A percentile compares a stretch with the other conserved stretches of the same genome.
Evolutionary conservation across 1,140 invertebrate genomes (phyloP).

Genomic region (Drosophila varians): DNA sequence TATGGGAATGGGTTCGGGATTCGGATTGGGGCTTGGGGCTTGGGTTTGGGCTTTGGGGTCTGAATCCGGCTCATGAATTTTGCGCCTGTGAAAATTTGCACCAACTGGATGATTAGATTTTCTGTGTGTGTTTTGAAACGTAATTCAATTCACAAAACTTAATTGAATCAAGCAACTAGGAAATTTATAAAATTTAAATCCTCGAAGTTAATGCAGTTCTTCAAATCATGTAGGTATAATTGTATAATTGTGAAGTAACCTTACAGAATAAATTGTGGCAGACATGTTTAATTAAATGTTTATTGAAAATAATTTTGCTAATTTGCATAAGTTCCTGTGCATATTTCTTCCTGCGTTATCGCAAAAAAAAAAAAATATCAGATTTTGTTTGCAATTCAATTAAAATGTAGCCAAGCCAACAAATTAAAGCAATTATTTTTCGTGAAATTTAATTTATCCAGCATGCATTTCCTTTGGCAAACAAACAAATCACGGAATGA

Average conservation of each 20-base stretch:
- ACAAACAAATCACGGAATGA: neutral
- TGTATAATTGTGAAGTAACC: neutral
- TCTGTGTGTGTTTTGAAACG: constrained; percentile 29
- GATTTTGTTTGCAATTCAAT: constrained; percentile 5
- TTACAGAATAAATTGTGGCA: constrained; percentile 3
- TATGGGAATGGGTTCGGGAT: neutral
- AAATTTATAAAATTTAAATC: constrained; percentile 32
- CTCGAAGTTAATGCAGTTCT: neutral
- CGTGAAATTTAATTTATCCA: constrained; percentile 15
- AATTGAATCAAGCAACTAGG: constrained; percentile 15
- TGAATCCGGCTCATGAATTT: constrained; percentile 12
- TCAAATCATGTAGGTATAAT: neutral
- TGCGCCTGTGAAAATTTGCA: constrained; percentile 20
- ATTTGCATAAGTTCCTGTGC: constrained; percentile 9
- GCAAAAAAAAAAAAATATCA: neutral
- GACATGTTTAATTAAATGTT: constrained; percentile 18
- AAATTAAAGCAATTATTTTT: constrained; percentile 35
- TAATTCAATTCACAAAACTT: constrained; percentile 29
- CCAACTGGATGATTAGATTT: constrained; percentile 41
- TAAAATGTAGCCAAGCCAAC: constrained; percentile 14
- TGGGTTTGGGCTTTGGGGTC: neutral
- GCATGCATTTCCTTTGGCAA: constrained; percentile 24
- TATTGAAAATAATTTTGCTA: constrained; percentile 7
- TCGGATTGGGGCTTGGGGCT: neutral
- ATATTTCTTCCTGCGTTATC: constrained; percentile 9